Evolutionary conservation across 2,113 vertebrate species (phyloP).

Genomic region (Embiotoca jacksoni): DNA sequence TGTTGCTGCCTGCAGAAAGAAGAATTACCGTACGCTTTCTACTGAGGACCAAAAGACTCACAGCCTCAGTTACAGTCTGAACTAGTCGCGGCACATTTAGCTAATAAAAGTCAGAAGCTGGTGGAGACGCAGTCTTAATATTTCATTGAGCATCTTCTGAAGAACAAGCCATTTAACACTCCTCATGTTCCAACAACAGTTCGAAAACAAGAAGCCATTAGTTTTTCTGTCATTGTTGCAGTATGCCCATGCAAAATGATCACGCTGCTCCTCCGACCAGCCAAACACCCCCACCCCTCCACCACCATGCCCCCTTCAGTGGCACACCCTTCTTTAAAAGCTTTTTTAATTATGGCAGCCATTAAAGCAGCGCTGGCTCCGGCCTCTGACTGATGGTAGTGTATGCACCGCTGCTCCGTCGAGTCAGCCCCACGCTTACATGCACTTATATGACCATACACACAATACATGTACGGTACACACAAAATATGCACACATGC

Average conservation of each 20-base stretch:
- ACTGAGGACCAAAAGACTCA: background rate
- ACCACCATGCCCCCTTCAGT: constrained; percentile 63
- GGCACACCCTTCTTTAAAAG: constrained; percentile 83
- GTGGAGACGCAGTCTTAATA: background rate
- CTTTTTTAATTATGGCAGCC: constrained; percentile 86
- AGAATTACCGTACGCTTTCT: background rate
- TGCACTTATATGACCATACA: constrained; percentile 60
- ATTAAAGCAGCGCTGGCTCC: constrained; percentile 74
- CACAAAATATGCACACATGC: constrained; percentile 9
- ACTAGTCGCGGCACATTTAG: background rate
- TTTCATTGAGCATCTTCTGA: no score
- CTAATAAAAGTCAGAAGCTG: background rate
- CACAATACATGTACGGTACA: constrained; percentile 28
- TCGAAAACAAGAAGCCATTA: no score
- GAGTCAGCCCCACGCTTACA: constrained; percentile 57
- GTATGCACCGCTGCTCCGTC: constrained; percentile 63
- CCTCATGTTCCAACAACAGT: no score
- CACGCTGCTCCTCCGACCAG: constrained; percentile 23
- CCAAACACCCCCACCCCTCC: constrained; percentile 37
- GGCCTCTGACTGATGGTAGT: constrained; percentile 58
- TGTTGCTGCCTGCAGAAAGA: background rate
- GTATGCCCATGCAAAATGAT: constrained; percentile 9
- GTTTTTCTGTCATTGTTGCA: constrained; percentile 2
- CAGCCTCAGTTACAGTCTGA: background rate
- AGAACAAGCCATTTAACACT: no score